These are phyloP conservation scores for Ceriagrion tenellum DNA, from an alignment of 2,888 invertebrate species.

Conservation along the genomic window DNA sequence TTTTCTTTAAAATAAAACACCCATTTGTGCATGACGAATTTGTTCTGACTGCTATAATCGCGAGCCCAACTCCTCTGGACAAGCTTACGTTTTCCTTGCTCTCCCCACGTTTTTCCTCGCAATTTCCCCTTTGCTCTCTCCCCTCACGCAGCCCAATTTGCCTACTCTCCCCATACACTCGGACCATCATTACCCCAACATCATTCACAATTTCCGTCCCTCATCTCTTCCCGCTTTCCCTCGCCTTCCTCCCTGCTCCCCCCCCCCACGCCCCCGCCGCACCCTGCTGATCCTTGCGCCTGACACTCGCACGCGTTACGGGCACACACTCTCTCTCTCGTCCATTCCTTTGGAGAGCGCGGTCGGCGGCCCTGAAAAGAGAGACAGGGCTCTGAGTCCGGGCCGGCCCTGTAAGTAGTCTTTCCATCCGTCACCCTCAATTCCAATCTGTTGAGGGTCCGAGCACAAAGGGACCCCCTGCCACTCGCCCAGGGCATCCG, in stretches of 20 bases:
- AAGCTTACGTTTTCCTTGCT: not conserved
- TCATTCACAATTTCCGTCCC: slow-evolving; percentile 1
- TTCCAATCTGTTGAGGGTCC: not conserved
- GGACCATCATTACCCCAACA: not conserved
- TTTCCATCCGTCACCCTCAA: slow-evolving; percentile 7
- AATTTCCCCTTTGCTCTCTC: not conserved
- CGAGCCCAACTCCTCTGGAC: not conserved
- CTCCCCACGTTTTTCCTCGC: not conserved
- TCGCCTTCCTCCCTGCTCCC: not conserved
- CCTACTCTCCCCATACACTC: not conserved
- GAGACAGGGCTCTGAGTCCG: not conserved
- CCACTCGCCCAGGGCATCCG: not conserved
- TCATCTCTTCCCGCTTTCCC: not conserved
- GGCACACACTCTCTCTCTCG: not conserved
- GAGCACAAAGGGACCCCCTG: slow-evolving; percentile 41
- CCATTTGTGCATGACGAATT: no score
- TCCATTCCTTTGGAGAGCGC: slow-evolving; percentile 51
- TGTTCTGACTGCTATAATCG: no score
- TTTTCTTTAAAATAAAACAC: no score
- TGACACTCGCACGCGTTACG: slow-evolving; percentile 51
- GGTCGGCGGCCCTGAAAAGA: not conserved
- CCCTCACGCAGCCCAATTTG: not conserved
- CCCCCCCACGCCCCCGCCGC: no score
- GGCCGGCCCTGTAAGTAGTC: not conserved
- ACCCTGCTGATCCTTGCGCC: slow-evolving; percentile 21